A percentile compares a stretch with the other conserved stretches of the same genome.
phyloP scores from a whole-genome alignment of 2,888 invertebrate genomes.

The Tholera decimalis region DNA sequence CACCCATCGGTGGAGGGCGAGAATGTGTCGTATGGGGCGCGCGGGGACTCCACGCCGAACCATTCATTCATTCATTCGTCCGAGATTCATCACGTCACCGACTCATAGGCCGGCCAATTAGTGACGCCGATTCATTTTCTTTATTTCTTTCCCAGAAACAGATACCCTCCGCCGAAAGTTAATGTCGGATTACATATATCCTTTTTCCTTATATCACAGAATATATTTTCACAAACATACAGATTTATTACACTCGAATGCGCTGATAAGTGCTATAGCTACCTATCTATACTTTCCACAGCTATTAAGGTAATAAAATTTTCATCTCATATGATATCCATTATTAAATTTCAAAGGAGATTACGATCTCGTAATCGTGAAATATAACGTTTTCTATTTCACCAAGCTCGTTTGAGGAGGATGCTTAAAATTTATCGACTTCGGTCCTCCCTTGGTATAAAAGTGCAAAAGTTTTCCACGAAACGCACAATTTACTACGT shows the following conservation, averaged over 20 bases:
- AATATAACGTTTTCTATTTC: slow-evolving; percentile 81
- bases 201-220: slow-evolving; percentile 36
- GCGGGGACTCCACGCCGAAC: slow-evolving; percentile 69
- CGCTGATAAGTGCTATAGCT: slow-evolving; percentile 22
- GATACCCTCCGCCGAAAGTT: slow-evolving; percentile 54
- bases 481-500: slow-evolving; percentile 79
- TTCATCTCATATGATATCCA: slow-evolving; percentile 77
- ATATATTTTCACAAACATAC: slow-evolving; percentile 22
- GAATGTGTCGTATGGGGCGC: slow-evolving; percentile 76
- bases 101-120: slow-evolving; percentile 78
- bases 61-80: slow-evolving; percentile 79
- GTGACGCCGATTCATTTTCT: slow-evolving; percentile 76
- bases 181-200: slow-evolving; percentile 58
- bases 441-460: slow-evolving; percentile 77
- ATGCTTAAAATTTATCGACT: slow-evolving; percentile 82
- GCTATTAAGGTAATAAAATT: slow-evolving; percentile 74
- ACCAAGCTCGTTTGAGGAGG: slow-evolving; percentile 78
- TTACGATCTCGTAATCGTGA: slow-evolving; percentile 83
- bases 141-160: slow-evolving; percentile 64
- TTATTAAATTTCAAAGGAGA: slow-evolving; percentile 85
- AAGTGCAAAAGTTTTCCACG: slow-evolving; percentile 81
- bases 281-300: slow-evolving; percentile 31
- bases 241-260: slow-evolving; percentile 30
- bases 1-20: slow-evolving; percentile 79
- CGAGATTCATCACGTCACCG: slow-evolving; percentile 78